A percentile compares a stretch with the other conserved stretches of the same genome.
These are phyloP conservation scores for Pararge aegeria DNA, from an alignment of 1,140 invertebrate genomes.

Conservation along the genomic window DNA sequence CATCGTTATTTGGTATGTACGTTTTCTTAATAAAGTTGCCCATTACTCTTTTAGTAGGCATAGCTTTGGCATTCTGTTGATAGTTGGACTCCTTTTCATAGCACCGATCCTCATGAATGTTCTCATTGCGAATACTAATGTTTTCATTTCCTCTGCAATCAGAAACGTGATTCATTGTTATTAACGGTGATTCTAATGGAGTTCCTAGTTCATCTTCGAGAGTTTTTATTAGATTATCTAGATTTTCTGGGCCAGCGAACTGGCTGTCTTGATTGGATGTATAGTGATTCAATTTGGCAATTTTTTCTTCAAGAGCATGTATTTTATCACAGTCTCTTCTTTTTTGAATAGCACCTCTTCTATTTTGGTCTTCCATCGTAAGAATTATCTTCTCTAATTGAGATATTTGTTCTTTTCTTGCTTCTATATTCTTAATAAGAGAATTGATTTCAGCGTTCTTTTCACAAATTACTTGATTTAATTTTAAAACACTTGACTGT, in stretches of 20 bases:
- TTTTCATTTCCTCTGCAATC: constrained; percentile 19
- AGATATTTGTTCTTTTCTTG: constrained; percentile 56
- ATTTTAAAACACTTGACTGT: constrained; percentile 55
- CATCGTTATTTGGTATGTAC: constrained; percentile 32
- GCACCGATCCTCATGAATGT: constrained; percentile 10
- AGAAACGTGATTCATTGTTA: constrained; percentile 7
- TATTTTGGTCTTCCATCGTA: constrained; percentile 54
- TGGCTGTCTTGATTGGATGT: constrained; percentile 30
- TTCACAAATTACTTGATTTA: constrained; percentile 45
- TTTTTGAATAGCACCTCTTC: constrained; percentile 42
- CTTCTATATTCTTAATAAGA: constrained; percentile 49
- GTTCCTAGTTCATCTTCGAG: constrained; percentile 60
- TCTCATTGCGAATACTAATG: constrained; percentile 20
- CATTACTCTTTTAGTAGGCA: constrained; percentile 42
- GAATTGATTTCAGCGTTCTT: constrained; percentile 57
- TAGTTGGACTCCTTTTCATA: constrained; percentile 20
- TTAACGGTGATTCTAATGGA: constrained; percentile 35
- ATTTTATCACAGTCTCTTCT: constrained; percentile 54
- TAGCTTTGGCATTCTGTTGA: constrained; percentile 23
- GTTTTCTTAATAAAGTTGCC: constrained; percentile 44
- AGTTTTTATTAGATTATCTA: constrained; percentile 62
- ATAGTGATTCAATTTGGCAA: constrained; percentile 42
- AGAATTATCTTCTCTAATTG: constrained; percentile 65
- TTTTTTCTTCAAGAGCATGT: constrained; percentile 42
- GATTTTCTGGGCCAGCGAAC: constrained; percentile 39